phyloP scores from a whole-genome alignment of 2,113 vertebrate species.

The Columbina picui region DNA sequence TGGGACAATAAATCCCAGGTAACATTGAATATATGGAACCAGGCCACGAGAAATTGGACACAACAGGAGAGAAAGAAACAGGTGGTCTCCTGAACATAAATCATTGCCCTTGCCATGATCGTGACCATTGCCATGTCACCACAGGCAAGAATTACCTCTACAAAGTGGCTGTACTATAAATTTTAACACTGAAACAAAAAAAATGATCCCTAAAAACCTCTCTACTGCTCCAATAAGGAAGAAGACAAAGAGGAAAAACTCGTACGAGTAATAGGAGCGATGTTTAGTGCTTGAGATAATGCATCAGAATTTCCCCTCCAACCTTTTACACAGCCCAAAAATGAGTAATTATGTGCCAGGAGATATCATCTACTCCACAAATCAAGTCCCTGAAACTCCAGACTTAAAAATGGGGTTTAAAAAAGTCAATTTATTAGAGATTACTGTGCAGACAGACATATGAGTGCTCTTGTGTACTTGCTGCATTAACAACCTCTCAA shows the following conservation, averaged over 20 bases:
- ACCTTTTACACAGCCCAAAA: constrained; percentile 22
- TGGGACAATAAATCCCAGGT: neutral
- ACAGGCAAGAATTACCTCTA: neutral
- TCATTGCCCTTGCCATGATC: neutral
- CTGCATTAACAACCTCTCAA: constrained; percentile 62
- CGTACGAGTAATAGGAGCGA: constrained; percentile 5
- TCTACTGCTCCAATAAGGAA: neutral
- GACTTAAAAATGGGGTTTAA: constrained; percentile 4
- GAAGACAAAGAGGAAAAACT: neutral
- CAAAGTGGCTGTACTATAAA: neutral
- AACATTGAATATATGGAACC: neutral
- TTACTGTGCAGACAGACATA: constrained; percentile 39
- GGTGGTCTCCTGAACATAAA: neutral
- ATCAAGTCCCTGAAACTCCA: constrained; percentile 39
- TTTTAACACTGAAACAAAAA: neutral
- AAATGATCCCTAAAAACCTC: neutral
- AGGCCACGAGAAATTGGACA: neutral
- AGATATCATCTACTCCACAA: constrained; percentile 56
- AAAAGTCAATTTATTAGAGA: constrained; percentile 64
- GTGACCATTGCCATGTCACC: neutral
- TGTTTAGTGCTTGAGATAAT: neutral
- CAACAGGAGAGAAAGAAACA: neutral
- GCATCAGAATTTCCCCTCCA: constrained; percentile 36
- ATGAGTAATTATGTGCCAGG: constrained; percentile 51
- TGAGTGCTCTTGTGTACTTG: constrained; percentile 9